These are phyloP conservation scores for Rapana venosa DNA, from an alignment of 2,888 invertebrate genomes.

Conservation along the genomic window DNA sequence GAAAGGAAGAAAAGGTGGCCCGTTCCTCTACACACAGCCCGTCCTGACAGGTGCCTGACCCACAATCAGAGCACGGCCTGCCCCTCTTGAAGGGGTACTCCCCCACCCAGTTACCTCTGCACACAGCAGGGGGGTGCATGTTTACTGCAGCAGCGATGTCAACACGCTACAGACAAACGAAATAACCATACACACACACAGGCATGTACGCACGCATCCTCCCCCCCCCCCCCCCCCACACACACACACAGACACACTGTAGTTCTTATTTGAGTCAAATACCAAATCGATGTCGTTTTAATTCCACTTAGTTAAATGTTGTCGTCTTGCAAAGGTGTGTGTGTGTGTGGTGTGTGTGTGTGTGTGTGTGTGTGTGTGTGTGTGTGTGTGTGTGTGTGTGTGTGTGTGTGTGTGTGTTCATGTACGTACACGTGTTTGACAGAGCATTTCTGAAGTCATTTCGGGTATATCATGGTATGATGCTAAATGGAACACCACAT, in stretches of 20 bases:
- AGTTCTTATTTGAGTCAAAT: neutral
- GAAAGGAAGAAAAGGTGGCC: slow-evolving; percentile 31
- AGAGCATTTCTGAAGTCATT: too few species aligned
- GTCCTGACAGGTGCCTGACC: slow-evolving; percentile 52
- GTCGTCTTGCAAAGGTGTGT: neutral
- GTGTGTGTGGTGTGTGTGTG: neutral
- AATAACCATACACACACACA: neutral
- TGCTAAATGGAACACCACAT: too few species aligned
- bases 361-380: neutral
- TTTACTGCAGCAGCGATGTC: neutral
- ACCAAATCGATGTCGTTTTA: neutral
- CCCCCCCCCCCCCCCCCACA: neutral
- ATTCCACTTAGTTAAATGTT: neutral
- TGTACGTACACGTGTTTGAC: too few species aligned
- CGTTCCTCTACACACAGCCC: slow-evolving; percentile 58
- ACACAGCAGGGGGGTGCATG: slow-evolving; percentile 13
- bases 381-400: neutral
- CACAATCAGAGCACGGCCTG: slow-evolving; percentile 65
- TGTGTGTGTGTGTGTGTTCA: neutral
- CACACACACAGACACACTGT: neutral
- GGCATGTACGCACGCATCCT: neutral
- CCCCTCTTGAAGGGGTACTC: slow-evolving; percentile 62
- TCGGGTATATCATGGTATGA: too few species aligned
- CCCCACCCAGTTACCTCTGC: slow-evolving; percentile 69
- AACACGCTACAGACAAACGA: neutral